Conservation (phyloP, 2,797 vertebrate species). For the Pseudomugil gertrudae region DNA sequence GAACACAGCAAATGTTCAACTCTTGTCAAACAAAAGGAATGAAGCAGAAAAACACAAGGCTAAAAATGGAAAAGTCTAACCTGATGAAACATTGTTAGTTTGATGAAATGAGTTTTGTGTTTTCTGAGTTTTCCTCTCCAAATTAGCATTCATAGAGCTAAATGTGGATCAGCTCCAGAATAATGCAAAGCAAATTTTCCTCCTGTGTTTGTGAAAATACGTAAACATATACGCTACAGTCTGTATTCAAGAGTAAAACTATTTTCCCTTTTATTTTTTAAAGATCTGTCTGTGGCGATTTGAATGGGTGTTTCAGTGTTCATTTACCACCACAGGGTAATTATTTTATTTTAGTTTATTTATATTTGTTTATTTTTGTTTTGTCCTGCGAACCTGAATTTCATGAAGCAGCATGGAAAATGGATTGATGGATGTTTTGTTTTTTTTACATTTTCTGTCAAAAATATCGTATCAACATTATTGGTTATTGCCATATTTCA, state of each 20-base stretch:
- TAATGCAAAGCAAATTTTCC: conserved; percentile 53
- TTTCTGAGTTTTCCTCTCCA: conserved; percentile 52
- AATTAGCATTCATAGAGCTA: conserved; percentile 67
- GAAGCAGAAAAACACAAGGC: conserved; percentile 58
- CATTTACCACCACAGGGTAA: neutral
- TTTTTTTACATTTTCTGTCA: conserved; percentile 39
- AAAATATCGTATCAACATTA: conserved; percentile 63
- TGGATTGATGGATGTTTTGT: too few species aligned
- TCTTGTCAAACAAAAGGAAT: conserved; percentile 66
- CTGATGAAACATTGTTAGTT: conserved; percentile 60
- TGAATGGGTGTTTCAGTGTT: conserved; percentile 1
- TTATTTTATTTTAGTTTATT: too few species aligned
- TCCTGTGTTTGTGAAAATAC: neutral
- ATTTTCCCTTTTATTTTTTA: neutral
- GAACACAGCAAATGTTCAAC: conserved; percentile 43
- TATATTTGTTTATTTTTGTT: too few species aligned
- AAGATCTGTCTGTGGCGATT: neutral
- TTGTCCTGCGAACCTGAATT: too few species aligned
- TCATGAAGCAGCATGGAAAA: too few species aligned
- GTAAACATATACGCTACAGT: neutral
- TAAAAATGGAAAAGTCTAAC: conserved; percentile 60
- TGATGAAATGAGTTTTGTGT: conserved; percentile 62
- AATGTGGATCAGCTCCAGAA: conserved; percentile 68
- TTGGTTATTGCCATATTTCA: conserved; percentile 51
- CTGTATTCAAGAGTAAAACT: neutral